Base-by-base conservation (phyloP, 2,888 invertebrate species). In the Galerucella nymphaeae region DNA sequence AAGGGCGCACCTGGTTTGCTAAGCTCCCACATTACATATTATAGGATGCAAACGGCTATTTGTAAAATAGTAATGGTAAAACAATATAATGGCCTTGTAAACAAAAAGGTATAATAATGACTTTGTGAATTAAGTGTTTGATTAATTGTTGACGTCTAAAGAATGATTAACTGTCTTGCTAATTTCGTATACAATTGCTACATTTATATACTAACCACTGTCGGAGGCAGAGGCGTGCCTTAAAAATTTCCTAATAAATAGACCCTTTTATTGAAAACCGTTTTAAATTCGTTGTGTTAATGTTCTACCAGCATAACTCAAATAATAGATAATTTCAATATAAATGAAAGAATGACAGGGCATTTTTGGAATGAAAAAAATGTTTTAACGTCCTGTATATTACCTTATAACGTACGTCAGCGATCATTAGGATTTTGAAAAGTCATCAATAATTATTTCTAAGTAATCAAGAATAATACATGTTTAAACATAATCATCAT, bases 1-100 rank as follows among this genome's bases (percentile, higher is more conserved):
- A 80, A 78, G 76, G 71, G 77, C 79, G 78, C 79, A 79, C 77
- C 79, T 78, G 77, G 79, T 61, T 70, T 42, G 57, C 64, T 45
- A n/a, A 64, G 45, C 57, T 64, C 45, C 55, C 55, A 59, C 45
- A 48, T 50, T 30, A 30, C 8, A 8, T 30, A 30, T 67, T n/a
- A n/a, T n/a, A n/a, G n/a, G 14, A n/a, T 53, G 50, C 48, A 61
- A 62, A 61, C 69, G 69, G 62, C 23, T 55, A 62, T 62, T 69
- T 69, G 62, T 62, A 16, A 42, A 30, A 16, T 59, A 50, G 57
- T 30, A 45, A 41, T 57, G 57, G 30, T 38, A 63, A 70, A 63
- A 70, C 38, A 70, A 70, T 67, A 30, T 30, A 59, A 67, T 61
- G 48, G 57, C 63, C 63, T 70, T 70, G 63, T 45, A 70, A 70